Conservation (phyloP, 2,888 invertebrate genomes). For the Temnothorax ravouxi region DNA sequence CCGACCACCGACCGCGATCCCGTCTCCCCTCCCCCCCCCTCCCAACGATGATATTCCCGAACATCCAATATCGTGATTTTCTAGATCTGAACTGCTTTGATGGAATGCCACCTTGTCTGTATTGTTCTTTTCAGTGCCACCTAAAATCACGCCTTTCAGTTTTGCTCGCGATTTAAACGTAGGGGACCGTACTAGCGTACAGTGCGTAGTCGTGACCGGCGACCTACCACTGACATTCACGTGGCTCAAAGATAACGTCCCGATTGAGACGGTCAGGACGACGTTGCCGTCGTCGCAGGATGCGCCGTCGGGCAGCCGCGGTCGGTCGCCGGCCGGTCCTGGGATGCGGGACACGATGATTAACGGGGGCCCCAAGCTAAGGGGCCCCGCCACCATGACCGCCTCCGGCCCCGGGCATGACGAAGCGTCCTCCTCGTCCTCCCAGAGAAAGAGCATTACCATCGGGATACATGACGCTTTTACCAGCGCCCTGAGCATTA, state of each 20-base stretch:
- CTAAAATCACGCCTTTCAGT: conserved; percentile 90
- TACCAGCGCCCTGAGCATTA: conserved; percentile 89
- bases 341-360: conserved; percentile 67
- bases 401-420: conserved; percentile 62
- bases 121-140: conserved; percentile 87
- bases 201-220: conserved; percentile 89
- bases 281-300: conserved; percentile 72
- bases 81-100: conserved; percentile 73
- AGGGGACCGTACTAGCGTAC: conserved; percentile 89
- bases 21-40: background rate
- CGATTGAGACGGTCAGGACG: conserved; percentile 84
- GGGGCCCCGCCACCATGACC: conserved; percentile 70
- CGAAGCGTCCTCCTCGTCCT: conserved; percentile 68
- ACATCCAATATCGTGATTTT: conserved; percentile 54
- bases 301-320: conserved; percentile 76
- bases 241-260: conserved; percentile 89
- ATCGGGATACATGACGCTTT: conserved; percentile 89
- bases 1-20: background rate
- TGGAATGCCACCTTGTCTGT: conserved; percentile 81
- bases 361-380: conserved; percentile 71
- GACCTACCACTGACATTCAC: conserved; percentile 89
- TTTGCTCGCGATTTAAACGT: conserved; percentile 89
- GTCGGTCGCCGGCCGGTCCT: conserved; percentile 67
- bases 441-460: conserved; percentile 86
- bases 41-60: background rate